Evolutionary conservation across 1,140 invertebrate species (phyloP), one percentile per base, ranked within the genome.

Genomic region (Andricus grossulariae): DNA sequence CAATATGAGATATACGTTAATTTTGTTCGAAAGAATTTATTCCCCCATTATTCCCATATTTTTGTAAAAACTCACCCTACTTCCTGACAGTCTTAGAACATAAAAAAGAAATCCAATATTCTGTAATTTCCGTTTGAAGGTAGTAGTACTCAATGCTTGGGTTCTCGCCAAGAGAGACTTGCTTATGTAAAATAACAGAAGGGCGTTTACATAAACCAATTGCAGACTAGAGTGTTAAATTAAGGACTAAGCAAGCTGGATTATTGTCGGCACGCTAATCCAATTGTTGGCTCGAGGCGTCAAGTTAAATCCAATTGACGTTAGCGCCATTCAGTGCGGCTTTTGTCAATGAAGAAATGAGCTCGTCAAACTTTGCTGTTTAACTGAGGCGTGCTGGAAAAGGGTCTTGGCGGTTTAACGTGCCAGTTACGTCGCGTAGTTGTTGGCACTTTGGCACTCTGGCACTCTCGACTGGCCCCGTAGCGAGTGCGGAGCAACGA

Each of bases 361-460:
- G 74, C 66, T 76, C 74, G 74, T 76, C 51, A 52, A 76, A 76
- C 73, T 75, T 75, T 66, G 11, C 32, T 66, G 73, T 60, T 74
- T 74, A 50, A 60, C 18, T 18, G 21, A 71, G 16, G 50, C 15
- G 32, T 12, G 13, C 57, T 60, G 21, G 57, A 45, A 45, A 45
- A 45, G 39, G 39, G 39, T 45, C 39, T 45, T 45, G 39, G 39
- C 39, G 39, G 39, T 45, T 45, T 45, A 45, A 45, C 39, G 39
- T 45, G 39, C 39, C 10, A 11, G 39, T 45, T 10, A 45, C 7
- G 8, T 45, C 39, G 39, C 1, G 39, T 11, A 5, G 39, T 45
- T 45, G 39, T 45, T 45, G 39, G 39, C 39, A 45, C 39, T 45
- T 7, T 10, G 8, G 39, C 39, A 45, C 39, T 45, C 39, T 45